Percentiles rank a stretch among this genome's conserved stretches.
Conservation (phyloP, 1,140 invertebrate genomes). For the Helicoverpa zea region DNA sequence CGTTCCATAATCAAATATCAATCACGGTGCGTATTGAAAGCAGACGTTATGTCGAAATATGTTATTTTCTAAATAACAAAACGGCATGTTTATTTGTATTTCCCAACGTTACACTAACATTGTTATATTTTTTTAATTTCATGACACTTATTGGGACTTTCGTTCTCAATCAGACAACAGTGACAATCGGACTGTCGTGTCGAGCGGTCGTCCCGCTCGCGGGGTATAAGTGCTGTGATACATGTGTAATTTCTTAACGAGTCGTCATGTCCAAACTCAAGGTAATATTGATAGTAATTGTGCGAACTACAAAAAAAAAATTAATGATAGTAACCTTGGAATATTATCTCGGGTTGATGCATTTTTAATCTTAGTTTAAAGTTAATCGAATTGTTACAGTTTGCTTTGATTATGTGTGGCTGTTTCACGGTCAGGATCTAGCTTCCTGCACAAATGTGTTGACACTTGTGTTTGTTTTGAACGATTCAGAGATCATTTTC, state of each 20-base stretch:
- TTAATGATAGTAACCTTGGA: constrained; percentile 45
- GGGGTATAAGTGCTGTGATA: constrained; percentile 33
- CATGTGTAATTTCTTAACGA: constrained; percentile 61
- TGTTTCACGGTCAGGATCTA: constrained; percentile 13
- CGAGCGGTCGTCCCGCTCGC: constrained; percentile 24
- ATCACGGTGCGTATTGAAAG: constrained; percentile 13
- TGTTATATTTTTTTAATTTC: constrained; percentile 34
- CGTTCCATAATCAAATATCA: constrained; percentile 13
- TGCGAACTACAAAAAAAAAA: constrained; percentile 27
- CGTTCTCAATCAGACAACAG: constrained; percentile 43
- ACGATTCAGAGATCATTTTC: neutral
- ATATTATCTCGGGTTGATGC: constrained; percentile 22
- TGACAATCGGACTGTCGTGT: constrained; percentile 34
- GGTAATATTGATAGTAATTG: constrained; percentile 61
- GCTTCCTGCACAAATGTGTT: neutral
- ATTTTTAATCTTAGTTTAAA: constrained; percentile 36
- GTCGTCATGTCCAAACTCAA: constrained; percentile 78
- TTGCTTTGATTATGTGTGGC: constrained; percentile 31
- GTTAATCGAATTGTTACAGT: constrained; percentile 15
- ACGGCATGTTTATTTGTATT: constrained; percentile 16
- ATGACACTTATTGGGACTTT: constrained; percentile 39
- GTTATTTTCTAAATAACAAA: constrained; percentile 21
- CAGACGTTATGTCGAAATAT: constrained; percentile 3
- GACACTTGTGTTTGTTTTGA: neutral
- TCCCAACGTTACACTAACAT: constrained; percentile 15